A percentile compares a stretch with the other conserved stretches of the same genome.
Conservation (phyloP, 2,888 invertebrate species). For the Tenthredo scrophulariae region DNA sequence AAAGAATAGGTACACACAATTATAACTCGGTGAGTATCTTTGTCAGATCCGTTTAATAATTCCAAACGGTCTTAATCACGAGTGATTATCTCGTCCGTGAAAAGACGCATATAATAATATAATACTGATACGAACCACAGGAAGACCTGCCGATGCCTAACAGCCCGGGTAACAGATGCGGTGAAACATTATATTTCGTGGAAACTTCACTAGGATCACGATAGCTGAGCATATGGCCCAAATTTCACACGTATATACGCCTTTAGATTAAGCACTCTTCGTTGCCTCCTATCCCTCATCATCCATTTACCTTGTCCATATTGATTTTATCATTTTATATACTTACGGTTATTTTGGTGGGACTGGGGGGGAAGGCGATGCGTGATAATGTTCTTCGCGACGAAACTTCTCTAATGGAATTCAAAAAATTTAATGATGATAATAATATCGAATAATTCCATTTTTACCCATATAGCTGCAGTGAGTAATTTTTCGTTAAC, state of each 20-base stretch:
- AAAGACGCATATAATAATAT: neutral
- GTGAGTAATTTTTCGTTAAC: neutral
- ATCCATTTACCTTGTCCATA: neutral
- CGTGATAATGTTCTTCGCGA: neutral
- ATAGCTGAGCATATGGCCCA: constrained; percentile 36
- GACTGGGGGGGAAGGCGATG: neutral
- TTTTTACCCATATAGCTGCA: neutral
- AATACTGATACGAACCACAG: neutral
- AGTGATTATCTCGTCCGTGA: neutral
- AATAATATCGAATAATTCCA: neutral
- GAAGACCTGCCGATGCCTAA: constrained; percentile 26
- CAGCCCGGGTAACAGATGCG: constrained; percentile 42
- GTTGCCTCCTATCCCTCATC: neutral
- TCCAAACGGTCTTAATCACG: neutral
- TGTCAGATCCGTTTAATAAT: neutral
- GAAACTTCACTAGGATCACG: constrained; percentile 30
- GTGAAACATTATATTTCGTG: constrained; percentile 49
- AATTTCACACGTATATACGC: constrained; percentile 45
- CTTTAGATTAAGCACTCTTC: constrained; percentile 24
- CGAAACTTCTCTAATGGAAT: constrained; percentile 2
- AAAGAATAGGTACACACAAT: neutral
- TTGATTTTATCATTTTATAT: constrained; percentile 29
- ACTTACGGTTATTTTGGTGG: neutral
- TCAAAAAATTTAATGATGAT: neutral
- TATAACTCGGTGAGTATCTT: no score